Conservation (phyloP, 2,888 invertebrate genomes). For the Heterodera filipjevi region DNA sequence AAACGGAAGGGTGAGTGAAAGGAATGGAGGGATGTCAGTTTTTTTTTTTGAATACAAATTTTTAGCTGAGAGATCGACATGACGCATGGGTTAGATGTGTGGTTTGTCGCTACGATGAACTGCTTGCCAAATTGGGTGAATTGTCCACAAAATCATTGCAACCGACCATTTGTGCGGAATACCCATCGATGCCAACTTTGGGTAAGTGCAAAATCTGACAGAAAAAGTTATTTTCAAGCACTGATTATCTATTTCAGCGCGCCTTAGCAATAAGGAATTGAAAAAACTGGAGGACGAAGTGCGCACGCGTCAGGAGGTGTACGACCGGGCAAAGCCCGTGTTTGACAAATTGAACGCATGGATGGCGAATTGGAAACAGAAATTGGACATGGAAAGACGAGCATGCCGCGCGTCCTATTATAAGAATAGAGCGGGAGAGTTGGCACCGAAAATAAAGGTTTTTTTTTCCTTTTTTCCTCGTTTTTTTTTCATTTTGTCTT, state of each 20-base stretch:
- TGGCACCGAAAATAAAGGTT: constrained; percentile 29
- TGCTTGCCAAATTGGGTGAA: constrained; percentile 31
- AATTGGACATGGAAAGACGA: constrained; percentile 24
- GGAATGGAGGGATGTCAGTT: background rate
- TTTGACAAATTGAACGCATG: constrained; percentile 30
- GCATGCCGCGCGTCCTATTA: constrained; percentile 32
- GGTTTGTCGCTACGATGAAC: constrained; percentile 32
- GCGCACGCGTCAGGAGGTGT: background rate
- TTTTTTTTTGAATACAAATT: constrained; percentile 2
- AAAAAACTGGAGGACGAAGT: constrained; percentile 26
- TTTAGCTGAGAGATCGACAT: constrained; percentile 29
- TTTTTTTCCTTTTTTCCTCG: too few species aligned
- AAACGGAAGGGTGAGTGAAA: constrained; percentile 15
- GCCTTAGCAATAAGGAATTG: constrained; percentile 15
- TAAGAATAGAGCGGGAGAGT: constrained; percentile 26
- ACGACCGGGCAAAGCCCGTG: constrained; percentile 29
- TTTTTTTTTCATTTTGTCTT: background rate
- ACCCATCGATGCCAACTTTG: constrained; percentile 10
- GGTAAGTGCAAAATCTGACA: constrained; percentile 18
- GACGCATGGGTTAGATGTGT: constrained; percentile 32
- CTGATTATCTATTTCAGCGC: constrained; percentile 16
- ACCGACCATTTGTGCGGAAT: background rate
- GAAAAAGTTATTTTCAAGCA: background rate
- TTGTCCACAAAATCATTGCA: constrained; percentile 28
- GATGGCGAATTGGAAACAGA: constrained; percentile 31